Percentiles rank a stretch among this genome's conserved stretches.
phyloP scores from a whole-genome alignment of 2,888 invertebrate genomes.

The Perizoma affinitatum region DNA sequence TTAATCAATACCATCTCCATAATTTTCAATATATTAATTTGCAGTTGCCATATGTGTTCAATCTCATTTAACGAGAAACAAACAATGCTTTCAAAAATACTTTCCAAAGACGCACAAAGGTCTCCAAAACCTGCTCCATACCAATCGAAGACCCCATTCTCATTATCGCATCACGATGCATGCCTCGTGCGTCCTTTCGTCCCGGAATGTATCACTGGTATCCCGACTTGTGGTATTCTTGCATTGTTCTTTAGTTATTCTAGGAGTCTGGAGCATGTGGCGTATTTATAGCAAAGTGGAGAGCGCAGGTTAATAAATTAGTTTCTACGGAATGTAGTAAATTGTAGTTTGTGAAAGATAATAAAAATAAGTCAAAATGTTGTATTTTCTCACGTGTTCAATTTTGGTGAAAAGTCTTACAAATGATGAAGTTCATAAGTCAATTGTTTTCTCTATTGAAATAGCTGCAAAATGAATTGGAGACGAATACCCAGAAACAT shows the following conservation, averaged over 20 bases:
- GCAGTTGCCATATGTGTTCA: too few species aligned
- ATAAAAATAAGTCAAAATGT: too few species aligned
- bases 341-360: too few species aligned
- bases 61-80: constrained; percentile 1
- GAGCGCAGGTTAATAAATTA: neutral
- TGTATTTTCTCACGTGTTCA: too few species aligned
- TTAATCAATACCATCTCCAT: too few species aligned
- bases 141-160: constrained; percentile 2
- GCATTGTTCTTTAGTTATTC: constrained; percentile 18
- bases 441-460: too few species aligned
- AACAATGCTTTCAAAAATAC: constrained; percentile 19
- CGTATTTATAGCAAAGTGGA: constrained; percentile 14
- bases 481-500: too few species aligned
- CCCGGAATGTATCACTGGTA: constrained; percentile 12
- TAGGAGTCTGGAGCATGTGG: constrained; percentile 5
- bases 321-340: too few species aligned
- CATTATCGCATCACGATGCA: constrained; percentile 21
- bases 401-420: too few species aligned
- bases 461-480: too few species aligned
- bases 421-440: too few species aligned
- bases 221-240: constrained; percentile 8
- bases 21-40: too few species aligned
- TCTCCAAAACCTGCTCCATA: constrained; percentile 14
- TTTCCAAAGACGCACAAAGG: constrained; percentile 22
- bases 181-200: constrained; percentile 18